Conservation (phyloP, 1,140 invertebrate genomes). For the Drosophila baimaii region DNA sequence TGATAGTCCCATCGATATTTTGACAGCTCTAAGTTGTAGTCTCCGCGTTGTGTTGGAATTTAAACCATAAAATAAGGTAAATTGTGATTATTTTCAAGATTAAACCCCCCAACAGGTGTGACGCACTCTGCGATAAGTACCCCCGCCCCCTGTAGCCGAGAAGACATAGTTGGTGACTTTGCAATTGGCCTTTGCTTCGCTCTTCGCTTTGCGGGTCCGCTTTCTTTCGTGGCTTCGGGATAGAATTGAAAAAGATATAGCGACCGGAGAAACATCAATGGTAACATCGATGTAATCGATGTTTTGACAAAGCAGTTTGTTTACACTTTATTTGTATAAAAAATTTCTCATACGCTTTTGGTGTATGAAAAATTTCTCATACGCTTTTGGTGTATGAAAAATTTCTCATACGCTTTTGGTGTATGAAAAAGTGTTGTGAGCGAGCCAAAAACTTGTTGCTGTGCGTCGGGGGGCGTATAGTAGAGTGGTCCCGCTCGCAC, state of each 20-base stretch:
- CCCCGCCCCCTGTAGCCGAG: neutral
- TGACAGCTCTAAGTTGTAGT: conserved; percentile 6
- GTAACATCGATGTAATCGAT: no score
- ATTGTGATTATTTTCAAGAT: conserved; percentile 23
- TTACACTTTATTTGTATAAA: no score
- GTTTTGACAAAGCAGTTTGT: no score
- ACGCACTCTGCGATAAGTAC: neutral
- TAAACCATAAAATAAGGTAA: conserved; percentile 61
- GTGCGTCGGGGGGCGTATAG: conserved; percentile 13
- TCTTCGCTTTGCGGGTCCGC: conserved; percentile 5
- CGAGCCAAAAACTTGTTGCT: conserved; percentile 62
- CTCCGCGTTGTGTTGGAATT: conserved; percentile 53
- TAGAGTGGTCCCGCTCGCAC: conserved; percentile 61
- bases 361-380: no score
- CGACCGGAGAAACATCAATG: no score
- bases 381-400: no score
- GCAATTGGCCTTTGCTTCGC: neutral
- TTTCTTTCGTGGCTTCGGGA: conserved; percentile 18
- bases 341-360: no score
- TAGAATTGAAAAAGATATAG: neutral
- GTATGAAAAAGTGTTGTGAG: no score
- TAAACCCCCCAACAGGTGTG: neutral
- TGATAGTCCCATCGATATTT: neutral
- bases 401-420: no score
- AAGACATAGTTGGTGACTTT: neutral